Percentiles rank a stretch among this genome's conserved stretches.
These are phyloP conservation scores for Gasterosteus aculeatus DNA, from an alignment of 2,113 vertebrate species.

Conservation along the genomic window DNA sequence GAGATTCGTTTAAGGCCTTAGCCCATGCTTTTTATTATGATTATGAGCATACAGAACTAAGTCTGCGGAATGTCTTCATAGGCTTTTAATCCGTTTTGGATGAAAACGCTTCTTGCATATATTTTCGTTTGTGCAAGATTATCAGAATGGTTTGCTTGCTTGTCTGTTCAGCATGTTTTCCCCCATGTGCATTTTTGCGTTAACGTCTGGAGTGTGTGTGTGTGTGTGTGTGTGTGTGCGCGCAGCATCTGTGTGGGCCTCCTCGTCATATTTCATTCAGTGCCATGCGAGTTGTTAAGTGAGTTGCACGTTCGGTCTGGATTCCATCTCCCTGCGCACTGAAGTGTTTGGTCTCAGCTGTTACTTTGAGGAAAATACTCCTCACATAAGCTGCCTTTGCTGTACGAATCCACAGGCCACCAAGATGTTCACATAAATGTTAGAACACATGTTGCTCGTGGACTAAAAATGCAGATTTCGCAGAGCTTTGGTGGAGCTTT, in stretches of 20 bases:
- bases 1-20: background rate
- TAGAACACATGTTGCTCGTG: background rate
- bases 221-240: conserved; percentile 11
- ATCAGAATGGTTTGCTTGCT: conserved; percentile 57
- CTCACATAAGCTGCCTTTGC: conserved; percentile 17
- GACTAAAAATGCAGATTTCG: background rate
- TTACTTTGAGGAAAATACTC: conserved; percentile 21
- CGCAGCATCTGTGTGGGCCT: background rate
- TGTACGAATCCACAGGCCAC: background rate
- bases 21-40: background rate
- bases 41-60: background rate
- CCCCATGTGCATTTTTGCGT: conserved; percentile 54
- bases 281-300: conserved; percentile 70
- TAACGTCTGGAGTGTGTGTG: conserved; percentile 32
- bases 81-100: conserved; percentile 7
- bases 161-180: conserved; percentile 46
- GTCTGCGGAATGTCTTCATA: conserved; percentile 32
- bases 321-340: conserved; percentile 33
- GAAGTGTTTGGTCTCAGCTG: conserved; percentile 29
- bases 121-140: conserved; percentile 38
- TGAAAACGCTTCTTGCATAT: conserved; percentile 31
- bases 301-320: conserved; percentile 62
- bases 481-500: background rate
- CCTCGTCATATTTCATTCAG: conserved; percentile 66
- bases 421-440: background rate